phyloP scores from a whole-genome alignment of 1,140 invertebrate genomes.

The Heliconius congener region DNA sequence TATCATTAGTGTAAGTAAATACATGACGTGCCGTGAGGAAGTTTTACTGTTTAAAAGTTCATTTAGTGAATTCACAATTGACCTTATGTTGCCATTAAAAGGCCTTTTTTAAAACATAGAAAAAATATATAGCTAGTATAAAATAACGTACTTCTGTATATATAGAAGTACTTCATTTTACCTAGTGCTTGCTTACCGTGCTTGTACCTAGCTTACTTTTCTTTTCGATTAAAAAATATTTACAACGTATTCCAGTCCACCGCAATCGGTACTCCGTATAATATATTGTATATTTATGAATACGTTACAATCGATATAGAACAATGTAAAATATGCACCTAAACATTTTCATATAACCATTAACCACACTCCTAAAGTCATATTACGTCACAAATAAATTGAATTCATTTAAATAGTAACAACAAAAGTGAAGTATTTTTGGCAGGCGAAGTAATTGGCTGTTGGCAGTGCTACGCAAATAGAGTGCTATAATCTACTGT shows the following conservation, averaged over 20 bases:
- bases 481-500: slow-evolving; percentile 20
- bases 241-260: neutral
- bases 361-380: neutral
- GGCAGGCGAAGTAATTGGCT: slow-evolving; percentile 32
- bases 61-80: neutral
- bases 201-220: too few relatives aligned
- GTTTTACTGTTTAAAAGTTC: neutral
- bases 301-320: neutral
- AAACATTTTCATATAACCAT: neutral
- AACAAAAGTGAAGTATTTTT: slow-evolving; percentile 32
- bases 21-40: too few relatives aligned
- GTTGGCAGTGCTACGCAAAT: slow-evolving; percentile 23
- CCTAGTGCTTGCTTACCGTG: too few relatives aligned
- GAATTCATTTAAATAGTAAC: slow-evolving; percentile 18
- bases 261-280: neutral
- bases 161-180: too few relatives aligned
- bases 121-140: too few relatives aligned
- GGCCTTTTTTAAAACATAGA: too few relatives aligned
- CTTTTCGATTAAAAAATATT: neutral
- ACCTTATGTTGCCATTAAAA: neutral
- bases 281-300: neutral
- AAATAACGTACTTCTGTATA: too few relatives aligned
- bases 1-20: neutral
- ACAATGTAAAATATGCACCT: neutral
- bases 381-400: slow-evolving; percentile 20